These are phyloP conservation scores for Mormyrus proboscirostris DNA, from an alignment of 2,797 vertebrate genomes.

Conservation along the genomic window DNA sequence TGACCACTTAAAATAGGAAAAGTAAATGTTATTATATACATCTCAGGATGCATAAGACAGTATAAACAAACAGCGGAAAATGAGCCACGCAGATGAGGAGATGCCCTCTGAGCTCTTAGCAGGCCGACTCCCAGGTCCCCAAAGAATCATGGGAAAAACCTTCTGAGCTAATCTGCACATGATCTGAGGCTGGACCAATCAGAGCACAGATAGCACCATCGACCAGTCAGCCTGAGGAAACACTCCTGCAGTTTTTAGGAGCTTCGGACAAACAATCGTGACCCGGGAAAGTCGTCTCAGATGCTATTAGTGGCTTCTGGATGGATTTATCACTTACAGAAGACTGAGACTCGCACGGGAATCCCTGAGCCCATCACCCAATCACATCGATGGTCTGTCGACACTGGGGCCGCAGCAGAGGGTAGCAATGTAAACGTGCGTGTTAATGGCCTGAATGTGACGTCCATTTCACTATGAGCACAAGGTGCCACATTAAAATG, in stretches of 20 bases:
- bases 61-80: not conserved
- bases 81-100: not conserved
- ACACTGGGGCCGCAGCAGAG: not conserved
- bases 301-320: not conserved
- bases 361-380: not conserved
- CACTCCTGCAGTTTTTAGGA: not conserved
- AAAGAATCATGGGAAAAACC: not conserved
- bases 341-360: not conserved
- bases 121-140: not conserved
- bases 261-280: not conserved
- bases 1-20: not conserved
- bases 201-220: not conserved
- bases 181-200: not conserved
- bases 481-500: not conserved
- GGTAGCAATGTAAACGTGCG: not conserved
- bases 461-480: not conserved
- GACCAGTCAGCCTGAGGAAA: not conserved
- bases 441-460: not conserved
- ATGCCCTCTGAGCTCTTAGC: not conserved
- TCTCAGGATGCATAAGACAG: not conserved
- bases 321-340: not conserved
- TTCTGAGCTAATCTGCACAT: not conserved
- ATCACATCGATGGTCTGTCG: not conserved
- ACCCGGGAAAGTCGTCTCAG: not conserved
- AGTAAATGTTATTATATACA: conserved; percentile 1